Evolutionary conservation across 1,140 invertebrate species (phyloP).

Genomic region (Platyscapa corneri): DNA sequence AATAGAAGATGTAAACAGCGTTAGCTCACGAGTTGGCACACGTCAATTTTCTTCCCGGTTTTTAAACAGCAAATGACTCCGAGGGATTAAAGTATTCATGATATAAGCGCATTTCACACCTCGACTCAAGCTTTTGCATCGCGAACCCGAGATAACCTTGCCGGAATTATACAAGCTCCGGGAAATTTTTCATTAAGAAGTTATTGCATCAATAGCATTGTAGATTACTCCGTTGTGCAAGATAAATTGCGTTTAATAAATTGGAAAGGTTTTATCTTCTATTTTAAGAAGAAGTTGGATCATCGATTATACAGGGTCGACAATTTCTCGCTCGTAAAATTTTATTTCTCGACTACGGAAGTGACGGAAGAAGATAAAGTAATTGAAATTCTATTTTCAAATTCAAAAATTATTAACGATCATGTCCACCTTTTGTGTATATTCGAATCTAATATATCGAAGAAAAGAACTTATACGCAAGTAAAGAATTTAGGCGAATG

Average conservation of each 20-base stretch:
- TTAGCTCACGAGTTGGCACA: background rate
- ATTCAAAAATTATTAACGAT: background rate
- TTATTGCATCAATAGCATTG: background rate
- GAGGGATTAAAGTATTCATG: slow-evolving; percentile 18
- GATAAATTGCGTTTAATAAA: slow-evolving; percentile 8
- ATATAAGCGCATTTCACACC: slow-evolving; percentile 30
- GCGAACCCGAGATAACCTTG: background rate
- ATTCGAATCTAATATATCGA: background rate
- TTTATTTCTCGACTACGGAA: background rate
- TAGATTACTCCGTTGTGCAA: background rate
- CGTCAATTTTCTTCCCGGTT: slow-evolving; percentile 20
- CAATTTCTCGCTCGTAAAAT: background rate
- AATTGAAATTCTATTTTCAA: background rate
- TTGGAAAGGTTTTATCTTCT: background rate
- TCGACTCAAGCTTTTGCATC: background rate
- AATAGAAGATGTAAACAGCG: background rate
- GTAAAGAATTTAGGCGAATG: too few species aligned
- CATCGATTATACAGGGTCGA: background rate
- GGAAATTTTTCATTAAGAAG: background rate
- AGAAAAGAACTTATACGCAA: background rate
- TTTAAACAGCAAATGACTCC: slow-evolving; percentile 18
- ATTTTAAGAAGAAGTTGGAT: background rate
- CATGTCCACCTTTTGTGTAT: background rate
- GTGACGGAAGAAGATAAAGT: background rate
- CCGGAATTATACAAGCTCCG: background rate